Evolutionary conservation across 2,888 invertebrate species (phyloP), one percentile per base, ranked within the genome.

Genomic region (Callyntrura guangdongensis): DNA sequence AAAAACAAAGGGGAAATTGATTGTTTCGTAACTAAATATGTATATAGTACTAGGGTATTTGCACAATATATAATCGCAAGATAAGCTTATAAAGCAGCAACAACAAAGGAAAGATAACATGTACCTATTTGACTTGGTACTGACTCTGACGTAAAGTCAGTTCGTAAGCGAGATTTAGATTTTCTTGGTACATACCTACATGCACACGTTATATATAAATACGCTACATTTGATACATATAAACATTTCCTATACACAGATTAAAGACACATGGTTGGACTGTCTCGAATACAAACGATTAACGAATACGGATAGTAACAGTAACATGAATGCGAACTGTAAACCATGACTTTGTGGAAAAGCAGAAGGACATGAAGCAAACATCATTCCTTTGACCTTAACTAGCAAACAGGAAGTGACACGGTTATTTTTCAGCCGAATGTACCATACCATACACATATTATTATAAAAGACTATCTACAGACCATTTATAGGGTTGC

Each of bases 291-390:
- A n/a, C n/a, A n/a, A n/a, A 36, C 45, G 69, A 69, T n/a, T 22
- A 27, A 45, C 45, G 45, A 69, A 69, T 20, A 20, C 9, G 8
- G 12, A 45, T 45, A n/a, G 36, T 36, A 14, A 45, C 9, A 69
- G 36, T 53, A 53, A 14, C 61, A 61, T 61, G 8, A 11, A 53
- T 14, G 61, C 20, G 3, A 36, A n/a, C n/a, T n/a, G n/a, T n/a
- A 72, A 49, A 47, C 49, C 49, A 11, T 74, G 11, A 49, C 1
- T 74, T 47, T 47, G n/a, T 27, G 74, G 27, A 74, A 74, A 74
- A 49, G 49, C 47, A 12, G 11, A 20, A 49, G 22, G 74, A 49
- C 72, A 72, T 45, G 45, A 47, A 69, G 47, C 74, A 74, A n/a
- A 74, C 11, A 14, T 67, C 1, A 74, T 20, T 74, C 49, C 6